A percentile compares a stretch with the other conserved stretches of the same genome.
Evolutionary conservation across 2,113 vertebrate species (phyloP).

Genomic region (Mesitornis unicolor): DNA sequence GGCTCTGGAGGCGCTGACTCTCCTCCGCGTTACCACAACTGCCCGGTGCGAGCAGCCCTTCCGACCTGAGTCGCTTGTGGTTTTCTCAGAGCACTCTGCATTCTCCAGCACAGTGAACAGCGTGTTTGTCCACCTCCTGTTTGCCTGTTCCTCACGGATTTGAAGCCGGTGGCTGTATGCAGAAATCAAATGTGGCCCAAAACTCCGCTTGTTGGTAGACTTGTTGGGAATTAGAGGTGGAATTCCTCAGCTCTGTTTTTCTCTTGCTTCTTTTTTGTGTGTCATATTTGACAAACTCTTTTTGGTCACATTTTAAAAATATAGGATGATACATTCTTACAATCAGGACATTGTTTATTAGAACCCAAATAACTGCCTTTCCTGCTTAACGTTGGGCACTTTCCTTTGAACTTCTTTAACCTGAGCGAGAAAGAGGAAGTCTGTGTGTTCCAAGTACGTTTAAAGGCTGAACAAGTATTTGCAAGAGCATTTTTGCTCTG

Average conservation of each 20-base stretch:
- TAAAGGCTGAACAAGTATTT: not conserved
- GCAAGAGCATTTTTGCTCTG: not conserved
- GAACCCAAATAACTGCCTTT: not conserved
- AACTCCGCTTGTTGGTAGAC: not conserved
- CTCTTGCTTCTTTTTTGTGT: not conserved
- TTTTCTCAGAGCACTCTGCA: not conserved
- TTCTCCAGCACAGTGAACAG: not conserved
- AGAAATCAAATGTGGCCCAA: not conserved
- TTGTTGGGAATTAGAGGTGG: not conserved
- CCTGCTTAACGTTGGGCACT: not conserved
- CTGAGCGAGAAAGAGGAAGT: not conserved
- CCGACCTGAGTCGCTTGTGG: not conserved
- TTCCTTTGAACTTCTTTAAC: not conserved
- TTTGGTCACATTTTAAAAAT: not conserved
- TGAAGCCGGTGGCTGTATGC: fast-evolving
- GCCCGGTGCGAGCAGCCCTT: not conserved
- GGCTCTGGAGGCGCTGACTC: not conserved
- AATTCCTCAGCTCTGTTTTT: not conserved
- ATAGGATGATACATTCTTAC: not conserved
- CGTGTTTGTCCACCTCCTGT: not conserved
- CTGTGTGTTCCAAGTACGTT: not conserved
- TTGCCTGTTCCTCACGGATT: not conserved
- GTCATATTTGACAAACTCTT: not conserved
- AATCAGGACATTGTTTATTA: not conserved
- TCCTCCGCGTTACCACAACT: not conserved